Conservation (phyloP, 2,888 invertebrate genomes). For the Macrophya alboannulata region DNA sequence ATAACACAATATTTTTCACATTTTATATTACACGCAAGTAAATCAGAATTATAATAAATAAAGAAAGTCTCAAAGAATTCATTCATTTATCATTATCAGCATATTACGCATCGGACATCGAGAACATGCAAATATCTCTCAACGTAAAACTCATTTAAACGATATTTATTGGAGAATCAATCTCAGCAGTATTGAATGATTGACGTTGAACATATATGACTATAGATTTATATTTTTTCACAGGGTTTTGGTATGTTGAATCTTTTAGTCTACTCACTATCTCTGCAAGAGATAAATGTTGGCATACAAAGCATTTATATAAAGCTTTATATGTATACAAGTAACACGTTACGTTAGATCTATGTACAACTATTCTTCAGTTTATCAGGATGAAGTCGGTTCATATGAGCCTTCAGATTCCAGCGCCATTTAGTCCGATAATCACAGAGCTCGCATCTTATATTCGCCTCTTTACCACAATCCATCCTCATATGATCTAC, state of each 20-base stretch:
- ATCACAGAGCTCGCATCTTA: slow-evolving; percentile 73
- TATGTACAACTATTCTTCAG: slow-evolving; percentile 10
- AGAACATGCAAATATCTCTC: slow-evolving; percentile 9
- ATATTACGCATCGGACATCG: background rate
- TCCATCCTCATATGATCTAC: slow-evolving; percentile 72
- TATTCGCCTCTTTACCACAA: slow-evolving; percentile 69
- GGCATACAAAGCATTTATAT: slow-evolving; percentile 17
- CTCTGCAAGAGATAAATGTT: background rate
- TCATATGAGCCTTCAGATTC: slow-evolving; percentile 71
- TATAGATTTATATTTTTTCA: background rate
- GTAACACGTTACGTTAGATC: background rate
- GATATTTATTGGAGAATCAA: background rate
- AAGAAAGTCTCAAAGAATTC: background rate
- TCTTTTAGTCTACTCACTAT: background rate
- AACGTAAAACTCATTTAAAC: background rate
- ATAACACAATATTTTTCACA: background rate
- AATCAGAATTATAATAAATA: background rate
- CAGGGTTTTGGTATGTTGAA: background rate
- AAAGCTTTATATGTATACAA: background rate
- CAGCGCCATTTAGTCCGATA: slow-evolving; percentile 70
- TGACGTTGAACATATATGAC: background rate
- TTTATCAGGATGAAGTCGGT: slow-evolving; percentile 66
- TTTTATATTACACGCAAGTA: background rate
- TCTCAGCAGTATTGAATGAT: background rate
- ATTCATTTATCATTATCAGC: background rate